Conservation (phyloP, 1,140 invertebrate genomes). For the Pectinophora gossypiella region DNA sequence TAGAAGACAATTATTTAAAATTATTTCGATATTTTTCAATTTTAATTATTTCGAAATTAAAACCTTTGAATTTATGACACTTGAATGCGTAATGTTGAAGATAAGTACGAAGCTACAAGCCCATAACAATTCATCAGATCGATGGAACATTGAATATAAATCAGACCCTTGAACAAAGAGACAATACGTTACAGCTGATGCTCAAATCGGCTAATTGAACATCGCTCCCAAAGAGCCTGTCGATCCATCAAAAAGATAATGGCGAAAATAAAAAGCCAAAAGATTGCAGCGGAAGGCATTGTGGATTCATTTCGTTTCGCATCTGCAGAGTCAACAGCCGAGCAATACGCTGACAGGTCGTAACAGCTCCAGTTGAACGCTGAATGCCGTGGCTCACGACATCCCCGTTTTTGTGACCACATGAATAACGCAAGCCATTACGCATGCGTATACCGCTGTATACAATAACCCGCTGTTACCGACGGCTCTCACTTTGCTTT, state of each 20-base stretch:
- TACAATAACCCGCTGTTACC: slow-evolving; percentile 33
- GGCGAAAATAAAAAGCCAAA: background rate
- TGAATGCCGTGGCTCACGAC: too few species aligned
- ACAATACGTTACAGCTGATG: background rate
- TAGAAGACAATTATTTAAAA: too few species aligned
- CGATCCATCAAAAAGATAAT: background rate
- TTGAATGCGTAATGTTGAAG: too few species aligned
- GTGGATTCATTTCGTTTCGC: background rate
- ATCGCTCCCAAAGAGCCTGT: background rate
- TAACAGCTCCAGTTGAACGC: background rate
- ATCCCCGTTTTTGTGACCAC: background rate
- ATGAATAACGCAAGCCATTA: slow-evolving; percentile 24
- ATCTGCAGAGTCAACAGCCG: background rate
- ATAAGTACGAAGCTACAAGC: too few species aligned
- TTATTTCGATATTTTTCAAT: too few species aligned
- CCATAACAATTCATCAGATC: too few species aligned
- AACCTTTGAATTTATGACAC: too few species aligned
- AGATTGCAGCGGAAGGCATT: background rate
- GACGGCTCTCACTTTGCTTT: slow-evolving; percentile 46
- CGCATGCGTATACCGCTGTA: slow-evolving; percentile 21
- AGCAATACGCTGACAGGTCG: background rate
- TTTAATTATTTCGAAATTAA: too few species aligned
- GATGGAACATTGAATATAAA: too few species aligned
- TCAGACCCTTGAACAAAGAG: background rate
- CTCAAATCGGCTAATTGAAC: background rate